Evolutionary conservation across 2,113 vertebrate species (phyloP).

Genomic region (Chaenogobius annularis): DNA sequence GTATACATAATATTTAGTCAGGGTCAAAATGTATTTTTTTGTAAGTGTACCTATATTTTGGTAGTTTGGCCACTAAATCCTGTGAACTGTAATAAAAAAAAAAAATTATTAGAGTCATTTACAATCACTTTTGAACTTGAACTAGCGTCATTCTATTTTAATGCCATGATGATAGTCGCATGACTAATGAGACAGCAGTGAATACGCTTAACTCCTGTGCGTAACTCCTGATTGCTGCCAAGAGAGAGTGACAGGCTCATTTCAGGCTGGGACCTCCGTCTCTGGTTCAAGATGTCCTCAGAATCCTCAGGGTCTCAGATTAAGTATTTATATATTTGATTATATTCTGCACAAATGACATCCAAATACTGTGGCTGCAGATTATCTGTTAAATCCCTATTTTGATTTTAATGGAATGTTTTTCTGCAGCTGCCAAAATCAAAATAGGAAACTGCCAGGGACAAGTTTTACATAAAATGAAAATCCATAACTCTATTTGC

Average conservation of each 20-base stretch:
- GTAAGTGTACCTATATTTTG: no score
- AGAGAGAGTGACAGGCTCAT: background rate
- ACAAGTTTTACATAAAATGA: background rate
- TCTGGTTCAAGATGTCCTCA: background rate
- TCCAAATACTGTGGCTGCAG: background rate
- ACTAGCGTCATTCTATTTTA: background rate
- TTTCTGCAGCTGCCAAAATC: background rate
- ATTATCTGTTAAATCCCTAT: slow-evolving; percentile 10
- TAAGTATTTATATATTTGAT: background rate
- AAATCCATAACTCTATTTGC: background rate
- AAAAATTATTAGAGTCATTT: no score
- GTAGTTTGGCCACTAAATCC: no score
- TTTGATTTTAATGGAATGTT: slow-evolving; percentile 2
- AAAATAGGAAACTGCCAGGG: background rate
- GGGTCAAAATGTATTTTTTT: no score
- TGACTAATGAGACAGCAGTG: no score
- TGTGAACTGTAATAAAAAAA: no score
- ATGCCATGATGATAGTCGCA: background rate
- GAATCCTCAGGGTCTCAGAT: background rate
- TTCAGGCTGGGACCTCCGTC: background rate
- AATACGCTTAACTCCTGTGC: background rate
- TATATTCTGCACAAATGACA: background rate
- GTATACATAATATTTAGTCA: no score
- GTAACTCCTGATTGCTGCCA: slow-evolving; percentile 4
- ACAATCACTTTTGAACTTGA: no score